These are phyloP conservation scores for Phaedon cochleariae DNA, from an alignment of 2,888 invertebrate genomes.

Conservation along the genomic window DNA sequence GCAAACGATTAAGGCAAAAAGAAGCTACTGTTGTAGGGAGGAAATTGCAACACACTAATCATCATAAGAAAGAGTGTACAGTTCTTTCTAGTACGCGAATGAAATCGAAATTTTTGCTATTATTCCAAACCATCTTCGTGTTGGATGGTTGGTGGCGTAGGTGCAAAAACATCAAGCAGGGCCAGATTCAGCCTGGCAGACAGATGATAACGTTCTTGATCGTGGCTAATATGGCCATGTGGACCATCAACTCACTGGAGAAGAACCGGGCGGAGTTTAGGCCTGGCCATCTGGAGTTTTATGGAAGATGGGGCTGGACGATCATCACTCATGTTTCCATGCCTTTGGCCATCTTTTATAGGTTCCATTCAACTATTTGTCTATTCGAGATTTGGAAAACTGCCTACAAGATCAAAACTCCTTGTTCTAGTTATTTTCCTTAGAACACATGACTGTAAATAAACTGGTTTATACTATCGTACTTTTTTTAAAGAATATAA, in stretches of 20 bases:
- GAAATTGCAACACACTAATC: too few relatives aligned
- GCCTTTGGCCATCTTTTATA: constrained; percentile 88
- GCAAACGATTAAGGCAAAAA: too few relatives aligned
- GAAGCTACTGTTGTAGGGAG: too few relatives aligned
- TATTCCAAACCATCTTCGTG: constrained; percentile 85
- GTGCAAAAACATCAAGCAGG: constrained; percentile 75
- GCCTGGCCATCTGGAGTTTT: constrained; percentile 82
- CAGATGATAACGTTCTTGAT: constrained; percentile 86
- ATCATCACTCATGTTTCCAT: constrained; percentile 90
- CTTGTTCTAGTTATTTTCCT: constrained; percentile 8
- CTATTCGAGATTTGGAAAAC: constrained; percentile 93
- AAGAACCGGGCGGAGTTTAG: constrained; percentile 85
- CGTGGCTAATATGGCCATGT: constrained; percentile 83
- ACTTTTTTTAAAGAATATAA: too few relatives aligned
- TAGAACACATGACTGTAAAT: too few relatives aligned
- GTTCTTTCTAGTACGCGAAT: too few relatives aligned
- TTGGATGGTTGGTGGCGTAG: constrained; percentile 78
- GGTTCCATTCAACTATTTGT: constrained; percentile 92
- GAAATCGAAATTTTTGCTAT: too few relatives aligned
- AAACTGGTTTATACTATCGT: too few relatives aligned
- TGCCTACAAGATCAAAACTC: constrained; percentile 78
- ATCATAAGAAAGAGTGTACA: too few relatives aligned
- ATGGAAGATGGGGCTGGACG: constrained; percentile 90
- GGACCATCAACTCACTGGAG: constrained; percentile 86
- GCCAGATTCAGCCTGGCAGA: constrained; percentile 80